Conservation (phyloP, 2,888 invertebrate genomes). For the Noctua janthe region DNA sequence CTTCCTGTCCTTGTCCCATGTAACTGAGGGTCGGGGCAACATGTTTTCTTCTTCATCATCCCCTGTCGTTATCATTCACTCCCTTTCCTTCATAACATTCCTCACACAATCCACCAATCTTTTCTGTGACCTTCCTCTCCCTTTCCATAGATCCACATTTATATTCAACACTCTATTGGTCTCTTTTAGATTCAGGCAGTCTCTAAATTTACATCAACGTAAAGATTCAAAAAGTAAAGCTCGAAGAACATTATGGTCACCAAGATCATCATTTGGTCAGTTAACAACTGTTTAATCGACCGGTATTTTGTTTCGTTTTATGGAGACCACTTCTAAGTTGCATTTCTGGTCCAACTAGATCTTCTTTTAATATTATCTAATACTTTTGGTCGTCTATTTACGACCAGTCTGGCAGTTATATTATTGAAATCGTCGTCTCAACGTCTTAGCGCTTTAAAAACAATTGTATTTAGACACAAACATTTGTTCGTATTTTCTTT, state of each 20-base stretch:
- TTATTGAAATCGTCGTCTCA: conserved; percentile 12
- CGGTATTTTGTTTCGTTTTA: conserved; percentile 30
- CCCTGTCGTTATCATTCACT: not conserved
- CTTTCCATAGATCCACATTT: not conserved
- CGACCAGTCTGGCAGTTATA: not conserved
- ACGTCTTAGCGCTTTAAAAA: not conserved
- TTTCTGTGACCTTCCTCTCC: not conserved
- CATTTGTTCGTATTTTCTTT: not conserved
- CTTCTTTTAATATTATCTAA: conserved; percentile 26
- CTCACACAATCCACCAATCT: not conserved
- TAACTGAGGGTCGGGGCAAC: not conserved
- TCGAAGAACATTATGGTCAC: conserved; percentile 12
- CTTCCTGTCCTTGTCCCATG: not conserved
- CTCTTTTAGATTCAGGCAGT: not conserved
- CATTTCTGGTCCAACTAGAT: conserved; percentile 39
- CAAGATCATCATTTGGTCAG: conserved; percentile 17
- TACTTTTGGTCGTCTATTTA: conserved; percentile 9
- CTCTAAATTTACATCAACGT: not conserved
- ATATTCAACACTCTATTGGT: not conserved
- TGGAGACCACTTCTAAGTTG: conserved; percentile 15
- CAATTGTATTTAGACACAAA: not conserved
- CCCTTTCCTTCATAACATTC: not conserved
- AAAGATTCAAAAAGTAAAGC: conserved; percentile 18
- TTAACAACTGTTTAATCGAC: conserved; percentile 25
- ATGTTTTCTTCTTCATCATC: not conserved